Evolutionary conservation across 2,797 vertebrate genomes (phyloP).

Genomic region (Hydrocynus forskahlii): DNA sequence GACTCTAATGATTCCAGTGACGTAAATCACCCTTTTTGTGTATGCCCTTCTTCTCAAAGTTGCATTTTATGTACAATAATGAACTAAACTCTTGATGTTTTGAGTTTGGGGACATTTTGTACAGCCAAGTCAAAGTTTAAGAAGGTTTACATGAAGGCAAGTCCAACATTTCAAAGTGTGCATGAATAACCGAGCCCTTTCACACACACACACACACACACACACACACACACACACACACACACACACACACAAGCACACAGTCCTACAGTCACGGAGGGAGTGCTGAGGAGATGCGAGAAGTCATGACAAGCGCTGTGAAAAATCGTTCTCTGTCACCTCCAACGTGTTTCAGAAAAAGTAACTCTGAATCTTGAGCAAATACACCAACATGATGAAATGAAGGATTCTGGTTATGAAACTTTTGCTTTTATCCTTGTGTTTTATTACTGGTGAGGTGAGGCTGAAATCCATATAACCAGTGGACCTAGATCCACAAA

Average conservation of each 20-base stretch:
- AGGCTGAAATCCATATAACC: background rate
- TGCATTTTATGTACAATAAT: background rate
- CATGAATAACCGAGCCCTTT: conserved; percentile 47
- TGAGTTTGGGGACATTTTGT: background rate
- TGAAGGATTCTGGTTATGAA: background rate
- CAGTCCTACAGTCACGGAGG: conserved; percentile 43
- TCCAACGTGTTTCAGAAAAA: conserved; percentile 24
- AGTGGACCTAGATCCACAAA: background rate
- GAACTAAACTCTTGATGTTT: background rate
- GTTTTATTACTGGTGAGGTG: background rate
- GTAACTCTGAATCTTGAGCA: background rate
- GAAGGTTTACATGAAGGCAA: conserved; percentile 35
- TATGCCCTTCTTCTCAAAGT: background rate
- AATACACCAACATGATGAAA: background rate
- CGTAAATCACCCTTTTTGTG: too few relatives aligned
- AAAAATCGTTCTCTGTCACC: conserved; percentile 46
- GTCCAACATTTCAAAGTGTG: conserved; percentile 52
- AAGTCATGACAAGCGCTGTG: conserved; percentile 59
- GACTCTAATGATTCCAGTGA: background rate
- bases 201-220: conserved; percentile 7
- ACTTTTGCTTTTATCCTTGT: background rate
- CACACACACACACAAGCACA: conserved; percentile 8
- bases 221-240: background rate
- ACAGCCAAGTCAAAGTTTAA: background rate
- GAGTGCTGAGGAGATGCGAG: conserved; percentile 54